Base-by-base conservation (phyloP, 2,113 vertebrate genomes). In the Phyllopteryx taeniolatus region DNA sequence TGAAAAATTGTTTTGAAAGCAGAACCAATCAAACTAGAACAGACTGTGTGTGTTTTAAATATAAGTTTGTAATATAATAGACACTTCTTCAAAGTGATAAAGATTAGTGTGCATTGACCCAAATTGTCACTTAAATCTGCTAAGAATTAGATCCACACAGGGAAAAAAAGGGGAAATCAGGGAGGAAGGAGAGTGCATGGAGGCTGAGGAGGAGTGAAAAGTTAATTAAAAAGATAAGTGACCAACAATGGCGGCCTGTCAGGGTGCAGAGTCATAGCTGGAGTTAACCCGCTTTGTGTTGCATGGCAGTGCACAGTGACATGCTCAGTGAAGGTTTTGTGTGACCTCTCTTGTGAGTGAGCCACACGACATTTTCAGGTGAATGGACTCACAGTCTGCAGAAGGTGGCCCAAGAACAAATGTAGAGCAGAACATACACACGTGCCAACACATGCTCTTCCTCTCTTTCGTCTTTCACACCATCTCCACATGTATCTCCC, bases 161-260 rank as follows among this genome's bases (percentile, higher is more conserved):
- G 46, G 2, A 19, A 49, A 49, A 67, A 46, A 67, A n/a, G 31
- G 74, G 63, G 71, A 60, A 54, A 73, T 19, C 54, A 57, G 74
- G 71, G 77, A 75, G 67, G 47, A 15, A 49, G 51, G 60, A 33
- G 61, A 43, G 78, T 1, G 68, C 39, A 44, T 70, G 73, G 73
- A 73, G 54, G 76, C 82, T 69, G 84, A 77, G 78, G 81, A 79
- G 72, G 75, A 85, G 85, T 80, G 89, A 89, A 85, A 85, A 90
- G 85, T 88, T 91, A 89, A 90, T 90, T 90, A 90, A 90, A 91
- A 88, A 90, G 89, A 88, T 90, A 90, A 90, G 90, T 91, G 90
- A 88, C 87, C 85, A 78, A 85, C 81, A 83, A 83, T 78, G 71
- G 77, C 61, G 79, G 78, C 83, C 86, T 90, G 90, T 88, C 88